Evolutionary conservation across 1,140 invertebrate species (phyloP).

Genomic region (Agrilus planipennis): DNA sequence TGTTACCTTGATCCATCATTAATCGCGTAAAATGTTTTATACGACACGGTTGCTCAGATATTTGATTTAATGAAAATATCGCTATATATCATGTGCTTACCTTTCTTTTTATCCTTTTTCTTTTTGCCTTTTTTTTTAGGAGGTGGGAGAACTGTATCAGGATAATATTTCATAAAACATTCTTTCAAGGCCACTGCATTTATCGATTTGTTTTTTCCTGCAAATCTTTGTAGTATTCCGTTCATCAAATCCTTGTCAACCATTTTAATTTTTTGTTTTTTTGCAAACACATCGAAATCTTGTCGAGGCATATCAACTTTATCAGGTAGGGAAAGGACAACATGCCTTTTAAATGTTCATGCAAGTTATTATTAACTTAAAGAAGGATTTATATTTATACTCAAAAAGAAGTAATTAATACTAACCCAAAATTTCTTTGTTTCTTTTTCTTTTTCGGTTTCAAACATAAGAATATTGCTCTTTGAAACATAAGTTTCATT

Average conservation of each 20-base stretch:
- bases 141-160: constrained; percentile 24
- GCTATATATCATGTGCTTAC: constrained; percentile 6
- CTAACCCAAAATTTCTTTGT: constrained; percentile 34
- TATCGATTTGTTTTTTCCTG: constrained; percentile 23
- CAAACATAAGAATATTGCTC: constrained; percentile 35
- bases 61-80: too few species aligned
- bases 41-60: too few species aligned
- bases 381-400: constrained; percentile 8
- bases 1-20: too few species aligned
- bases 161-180: constrained; percentile 33
- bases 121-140: constrained; percentile 18
- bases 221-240: constrained; percentile 29
- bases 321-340: constrained; percentile 23
- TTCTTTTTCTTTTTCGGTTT: constrained; percentile 33
- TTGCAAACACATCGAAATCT: constrained; percentile 26
- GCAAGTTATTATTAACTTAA: constrained; percentile 12
- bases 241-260: constrained; percentile 31
- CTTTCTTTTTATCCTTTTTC: constrained; percentile 18
- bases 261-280: constrained; percentile 30
- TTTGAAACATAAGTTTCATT: constrained; percentile 32
- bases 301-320: constrained; percentile 18
- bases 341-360: too few species aligned
- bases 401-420: too few species aligned
- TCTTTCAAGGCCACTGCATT: constrained; percentile 29
- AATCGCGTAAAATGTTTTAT: too few species aligned